Conservation (phyloP, 2,113 vertebrate genomes). For the Pelobates fuscus region DNA sequence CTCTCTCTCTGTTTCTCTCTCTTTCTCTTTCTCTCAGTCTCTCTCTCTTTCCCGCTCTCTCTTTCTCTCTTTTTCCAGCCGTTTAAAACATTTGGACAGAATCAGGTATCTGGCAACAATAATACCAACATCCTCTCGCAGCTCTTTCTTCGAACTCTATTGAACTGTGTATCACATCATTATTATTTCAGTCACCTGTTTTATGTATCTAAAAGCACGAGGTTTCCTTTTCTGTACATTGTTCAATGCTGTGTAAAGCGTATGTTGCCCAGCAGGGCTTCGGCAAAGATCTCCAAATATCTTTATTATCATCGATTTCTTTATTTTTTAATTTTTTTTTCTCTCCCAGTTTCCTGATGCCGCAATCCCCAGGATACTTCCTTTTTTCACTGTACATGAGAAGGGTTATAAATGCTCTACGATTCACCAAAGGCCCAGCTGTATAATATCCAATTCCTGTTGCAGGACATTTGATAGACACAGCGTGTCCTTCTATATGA, state of each 20-base stretch:
- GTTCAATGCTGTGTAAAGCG: too few species aligned
- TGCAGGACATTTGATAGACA: background rate
- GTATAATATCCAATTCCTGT: background rate
- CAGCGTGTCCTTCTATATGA: background rate
- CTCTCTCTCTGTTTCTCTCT: too few species aligned
- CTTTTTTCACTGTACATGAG: background rate
- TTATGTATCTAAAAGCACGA: background rate
- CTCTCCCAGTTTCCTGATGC: background rate
- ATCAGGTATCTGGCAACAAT: too few species aligned
- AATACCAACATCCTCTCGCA: too few species aligned
- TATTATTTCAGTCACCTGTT: background rate
- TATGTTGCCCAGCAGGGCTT: background rate
- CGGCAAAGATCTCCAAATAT: background rate
- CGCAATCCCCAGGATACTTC: background rate
- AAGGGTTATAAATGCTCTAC: background rate
- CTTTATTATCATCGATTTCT: constrained; percentile 25
- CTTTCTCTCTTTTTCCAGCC: too few species aligned
- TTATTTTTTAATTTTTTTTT: too few species aligned
- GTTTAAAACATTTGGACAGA: too few species aligned
- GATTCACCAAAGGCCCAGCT: background rate
- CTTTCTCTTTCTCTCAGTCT: too few species aligned
- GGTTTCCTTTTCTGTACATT: background rate
- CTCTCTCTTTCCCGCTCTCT: too few species aligned
- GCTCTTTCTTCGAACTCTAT: too few species aligned
- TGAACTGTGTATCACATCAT: too few species aligned